Percentiles rank a stretch among this genome's conserved stretches.
These are phyloP conservation scores for Stigmatopora nigra DNA, from an alignment of 2,113 vertebrate species.

Conservation along the genomic window DNA sequence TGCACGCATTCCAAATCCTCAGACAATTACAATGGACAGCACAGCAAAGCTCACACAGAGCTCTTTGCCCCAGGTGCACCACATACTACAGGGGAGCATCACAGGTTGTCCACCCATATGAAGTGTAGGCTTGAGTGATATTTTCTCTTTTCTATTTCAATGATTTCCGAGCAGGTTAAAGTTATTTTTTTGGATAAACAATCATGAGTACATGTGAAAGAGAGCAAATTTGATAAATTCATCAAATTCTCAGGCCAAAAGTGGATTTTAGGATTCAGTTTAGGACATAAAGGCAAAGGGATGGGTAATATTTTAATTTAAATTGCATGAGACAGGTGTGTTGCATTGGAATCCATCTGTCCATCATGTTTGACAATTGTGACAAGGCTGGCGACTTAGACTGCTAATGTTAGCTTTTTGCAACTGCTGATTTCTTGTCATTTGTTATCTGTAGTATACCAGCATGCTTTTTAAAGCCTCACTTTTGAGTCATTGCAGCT, in stretches of 20 bases:
- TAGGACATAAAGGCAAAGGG: too few relatives aligned
- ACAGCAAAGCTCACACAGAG: conserved; percentile 1
- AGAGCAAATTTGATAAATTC: background rate
- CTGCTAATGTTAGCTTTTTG: background rate
- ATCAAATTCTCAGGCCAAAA: too few relatives aligned
- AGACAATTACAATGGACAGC: conserved; percentile 15
- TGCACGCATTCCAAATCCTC: conserved; percentile 26
- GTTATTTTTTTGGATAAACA: background rate
- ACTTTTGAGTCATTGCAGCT: conserved; percentile 44
- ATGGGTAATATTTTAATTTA: background rate
- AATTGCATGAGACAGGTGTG: background rate
- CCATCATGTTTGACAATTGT: background rate
- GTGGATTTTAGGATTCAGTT: too few relatives aligned
- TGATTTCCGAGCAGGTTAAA: background rate
- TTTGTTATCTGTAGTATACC: background rate
- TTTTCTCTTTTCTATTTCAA: background rate
- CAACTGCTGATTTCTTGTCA: background rate
- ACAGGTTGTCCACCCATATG: background rate
- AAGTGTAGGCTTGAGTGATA: background rate
- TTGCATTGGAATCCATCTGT: background rate
- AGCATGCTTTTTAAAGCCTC: conserved; percentile 23
- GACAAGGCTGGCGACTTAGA: background rate
- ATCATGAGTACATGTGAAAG: background rate
- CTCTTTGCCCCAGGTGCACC: background rate
- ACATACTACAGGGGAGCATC: background rate